phyloP scores from a whole-genome alignment of 2,113 vertebrate genomes.

The Serranochromis macrocephalus region DNA sequence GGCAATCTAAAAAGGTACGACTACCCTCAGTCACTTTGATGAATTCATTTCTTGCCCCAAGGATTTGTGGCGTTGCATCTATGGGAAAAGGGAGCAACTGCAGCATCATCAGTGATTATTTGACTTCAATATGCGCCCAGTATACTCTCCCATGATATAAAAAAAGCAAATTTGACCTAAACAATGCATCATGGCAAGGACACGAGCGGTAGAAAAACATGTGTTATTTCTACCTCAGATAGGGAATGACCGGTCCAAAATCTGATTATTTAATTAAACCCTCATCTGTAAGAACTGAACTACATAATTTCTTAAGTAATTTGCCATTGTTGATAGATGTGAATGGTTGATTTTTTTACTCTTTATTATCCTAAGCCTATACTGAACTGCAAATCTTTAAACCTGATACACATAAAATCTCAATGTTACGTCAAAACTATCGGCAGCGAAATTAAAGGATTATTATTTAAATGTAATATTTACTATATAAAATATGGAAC shows the following conservation, averaged over 20 bases:
- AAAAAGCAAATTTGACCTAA: neutral
- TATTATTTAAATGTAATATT: neutral
- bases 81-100: neutral
- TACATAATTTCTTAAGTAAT: neutral
- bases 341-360: neutral
- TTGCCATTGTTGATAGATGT: neutral
- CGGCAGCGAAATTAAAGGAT: neutral
- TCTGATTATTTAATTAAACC: neutral
- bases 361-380: neutral
- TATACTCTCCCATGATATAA: neutral
- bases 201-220: neutral
- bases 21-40: conserved; percentile 84
- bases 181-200: neutral
- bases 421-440: neutral
- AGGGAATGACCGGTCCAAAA: neutral
- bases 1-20: conserved; percentile 80
- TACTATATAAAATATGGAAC: neutral
- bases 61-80: conserved; percentile 85
- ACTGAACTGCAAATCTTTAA: neutral
- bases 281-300: neutral
- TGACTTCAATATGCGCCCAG: neutral
- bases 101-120: neutral
- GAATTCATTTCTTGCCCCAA: conserved; percentile 77
- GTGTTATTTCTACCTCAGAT: neutral
- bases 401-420: neutral